phyloP scores from a whole-genome alignment of 2,797 vertebrate species.

The Lagorchestes hirsutus region DNA sequence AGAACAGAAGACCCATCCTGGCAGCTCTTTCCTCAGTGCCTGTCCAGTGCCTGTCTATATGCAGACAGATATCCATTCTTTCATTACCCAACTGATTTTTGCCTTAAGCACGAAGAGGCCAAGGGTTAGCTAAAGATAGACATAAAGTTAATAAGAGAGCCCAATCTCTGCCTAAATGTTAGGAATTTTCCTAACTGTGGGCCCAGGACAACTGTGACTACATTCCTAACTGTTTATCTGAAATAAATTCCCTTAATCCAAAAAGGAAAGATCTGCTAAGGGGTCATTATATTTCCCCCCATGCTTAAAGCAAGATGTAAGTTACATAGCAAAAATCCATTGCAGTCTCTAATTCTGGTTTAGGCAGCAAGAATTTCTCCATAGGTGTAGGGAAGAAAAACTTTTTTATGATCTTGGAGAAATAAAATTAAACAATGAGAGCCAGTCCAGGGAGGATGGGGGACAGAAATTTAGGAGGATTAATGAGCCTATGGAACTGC shows the following conservation, averaged over 20 bases:
- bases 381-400: not conserved
- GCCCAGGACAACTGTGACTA: not conserved
- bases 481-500: not conserved
- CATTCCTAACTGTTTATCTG: not conserved
- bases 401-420: not conserved
- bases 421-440: not conserved
- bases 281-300: not conserved
- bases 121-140: not conserved
- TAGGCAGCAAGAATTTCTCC: not conserved
- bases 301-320: not conserved
- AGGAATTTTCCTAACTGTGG: not conserved
- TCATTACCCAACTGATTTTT: not conserved
- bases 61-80: not conserved
- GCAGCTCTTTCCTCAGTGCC: not conserved
- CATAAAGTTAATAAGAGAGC: not conserved
- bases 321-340: not conserved
- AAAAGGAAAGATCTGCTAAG: not conserved
- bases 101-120: not conserved
- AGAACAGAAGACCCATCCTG: not conserved
- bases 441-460: no score
- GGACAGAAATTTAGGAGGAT: not conserved
- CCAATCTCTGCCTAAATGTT: not conserved
- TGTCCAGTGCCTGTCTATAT: not conserved
- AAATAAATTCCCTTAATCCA: not conserved
- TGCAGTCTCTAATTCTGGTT: not conserved